A percentile compares a stretch with the other conserved stretches of the same genome.
Evolutionary conservation across 2,113 vertebrate genomes (phyloP).

Genomic region (Anolis sagrei): DNA sequence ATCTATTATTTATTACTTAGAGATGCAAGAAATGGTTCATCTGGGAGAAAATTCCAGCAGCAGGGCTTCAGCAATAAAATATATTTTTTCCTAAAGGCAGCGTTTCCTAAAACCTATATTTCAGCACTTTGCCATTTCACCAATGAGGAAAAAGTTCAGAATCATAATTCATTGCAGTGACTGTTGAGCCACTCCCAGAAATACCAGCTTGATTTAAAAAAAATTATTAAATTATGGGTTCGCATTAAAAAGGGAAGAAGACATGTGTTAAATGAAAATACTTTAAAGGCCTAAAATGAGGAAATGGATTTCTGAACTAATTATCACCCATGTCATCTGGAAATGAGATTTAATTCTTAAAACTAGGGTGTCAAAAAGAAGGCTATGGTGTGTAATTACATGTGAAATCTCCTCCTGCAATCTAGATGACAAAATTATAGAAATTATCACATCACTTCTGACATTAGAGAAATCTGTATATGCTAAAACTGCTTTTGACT

Average conservation of each 20-base stretch:
- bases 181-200: not conserved
- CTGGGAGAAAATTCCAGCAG: not conserved
- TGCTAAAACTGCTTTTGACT: not conserved
- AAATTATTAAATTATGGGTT: not conserved
- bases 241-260: not conserved
- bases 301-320: conserved; percentile 30
- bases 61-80: too few relatives aligned
- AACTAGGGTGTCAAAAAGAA: not conserved
- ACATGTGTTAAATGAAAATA: not conserved
- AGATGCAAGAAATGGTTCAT: not conserved
- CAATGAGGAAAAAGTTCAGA: not conserved
- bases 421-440: not conserved
- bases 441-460: not conserved
- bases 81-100: too few relatives aligned
- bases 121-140: not conserved
- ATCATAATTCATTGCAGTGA: not conserved
- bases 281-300: not conserved
- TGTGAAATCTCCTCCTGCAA: not conserved
- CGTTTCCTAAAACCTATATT: not conserved
- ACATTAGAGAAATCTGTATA: not conserved
- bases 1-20: not conserved
- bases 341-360: conserved; percentile 32
- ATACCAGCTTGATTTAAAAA: not conserved
- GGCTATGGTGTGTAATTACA: not conserved
- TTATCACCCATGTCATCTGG: conserved; percentile 26